Evolutionary conservation across 2,888 invertebrate species (phyloP).

Genomic region (Chironomus tentans): DNA sequence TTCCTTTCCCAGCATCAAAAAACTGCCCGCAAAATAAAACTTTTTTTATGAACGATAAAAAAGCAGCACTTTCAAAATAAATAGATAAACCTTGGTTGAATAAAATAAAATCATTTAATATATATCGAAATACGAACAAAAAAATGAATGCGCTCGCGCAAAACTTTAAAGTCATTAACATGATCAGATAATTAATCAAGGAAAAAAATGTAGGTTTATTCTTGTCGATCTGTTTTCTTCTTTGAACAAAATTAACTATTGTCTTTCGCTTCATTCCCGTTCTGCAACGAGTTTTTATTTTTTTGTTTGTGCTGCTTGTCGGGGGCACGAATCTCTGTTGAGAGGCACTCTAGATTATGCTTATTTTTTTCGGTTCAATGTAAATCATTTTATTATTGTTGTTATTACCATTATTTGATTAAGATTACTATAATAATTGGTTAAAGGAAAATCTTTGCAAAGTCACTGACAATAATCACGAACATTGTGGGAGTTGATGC

Average conservation of each 20-base stretch:
- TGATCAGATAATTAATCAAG: conserved; percentile 19
- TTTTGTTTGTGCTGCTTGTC: neutral
- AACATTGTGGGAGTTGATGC: neutral
- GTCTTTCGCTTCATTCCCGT: neutral
- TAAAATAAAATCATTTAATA: neutral
- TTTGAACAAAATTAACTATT: neutral
- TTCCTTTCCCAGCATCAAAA: neutral
- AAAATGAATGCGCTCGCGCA: neutral
- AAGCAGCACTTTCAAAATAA: neutral
- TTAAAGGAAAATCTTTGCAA: neutral
- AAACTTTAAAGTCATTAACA: conserved; percentile 7
- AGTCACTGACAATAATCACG: neutral
- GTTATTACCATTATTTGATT: neutral
- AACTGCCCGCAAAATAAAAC: neutral
- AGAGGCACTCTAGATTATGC: neutral
- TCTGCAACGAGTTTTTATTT: neutral
- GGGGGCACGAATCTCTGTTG: too few relatives aligned
- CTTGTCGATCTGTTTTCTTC: neutral
- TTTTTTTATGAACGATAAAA: neutral
- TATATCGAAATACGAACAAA: neutral
- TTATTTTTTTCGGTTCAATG: neutral
- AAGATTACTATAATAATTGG: neutral
- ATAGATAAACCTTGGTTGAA: neutral
- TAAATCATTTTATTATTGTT: neutral
- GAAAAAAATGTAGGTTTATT: neutral